Percentiles rank a stretch among this genome's conserved stretches.
These are phyloP conservation scores for Urocyon cinereoargenteus DNA, from an alignment of 2,797 vertebrate genomes.

Conservation along the genomic window DNA sequence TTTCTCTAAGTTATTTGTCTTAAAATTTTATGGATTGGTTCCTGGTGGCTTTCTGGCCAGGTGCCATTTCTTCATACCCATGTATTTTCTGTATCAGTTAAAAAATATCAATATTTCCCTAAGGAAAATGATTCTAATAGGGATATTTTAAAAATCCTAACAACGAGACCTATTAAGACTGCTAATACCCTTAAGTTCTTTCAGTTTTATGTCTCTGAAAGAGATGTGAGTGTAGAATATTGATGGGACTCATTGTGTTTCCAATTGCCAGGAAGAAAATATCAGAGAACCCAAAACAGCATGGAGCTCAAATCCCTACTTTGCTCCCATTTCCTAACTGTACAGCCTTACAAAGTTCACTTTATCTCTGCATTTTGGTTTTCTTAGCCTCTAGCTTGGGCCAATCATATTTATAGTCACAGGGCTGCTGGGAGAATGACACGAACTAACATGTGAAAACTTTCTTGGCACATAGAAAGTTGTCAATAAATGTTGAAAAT, in stretches of 20 bases:
- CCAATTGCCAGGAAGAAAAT: not conserved
- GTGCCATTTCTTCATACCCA: conserved; percentile 19
- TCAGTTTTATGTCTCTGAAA: not conserved
- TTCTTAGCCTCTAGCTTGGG: not conserved
- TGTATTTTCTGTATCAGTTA: conserved; percentile 56
- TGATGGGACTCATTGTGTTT: not conserved
- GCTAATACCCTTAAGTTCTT: conserved; percentile 55
- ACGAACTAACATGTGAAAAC: not conserved
- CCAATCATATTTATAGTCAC: not conserved
- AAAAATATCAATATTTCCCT: conserved; percentile 67
- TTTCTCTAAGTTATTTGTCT: conserved; percentile 50
- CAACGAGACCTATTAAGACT: conserved; percentile 47
- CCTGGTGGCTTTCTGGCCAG: conserved; percentile 40
- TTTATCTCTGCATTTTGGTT: not conserved
- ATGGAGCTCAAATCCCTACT: not conserved
- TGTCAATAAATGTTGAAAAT: not conserved
- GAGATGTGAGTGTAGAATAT: not conserved
- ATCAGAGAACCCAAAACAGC: not conserved
- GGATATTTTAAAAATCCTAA: conserved; percentile 22
- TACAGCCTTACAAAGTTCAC: not conserved
- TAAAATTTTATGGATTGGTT: conserved; percentile 4
- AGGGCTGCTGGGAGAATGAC: not conserved
- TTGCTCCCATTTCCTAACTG: not conserved
- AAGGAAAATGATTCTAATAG: conserved; percentile 65
- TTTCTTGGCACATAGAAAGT: not conserved